These are phyloP conservation scores for Metacarcinus magister DNA, from an alignment of 2,888 invertebrate genomes.

Conservation along the genomic window DNA sequence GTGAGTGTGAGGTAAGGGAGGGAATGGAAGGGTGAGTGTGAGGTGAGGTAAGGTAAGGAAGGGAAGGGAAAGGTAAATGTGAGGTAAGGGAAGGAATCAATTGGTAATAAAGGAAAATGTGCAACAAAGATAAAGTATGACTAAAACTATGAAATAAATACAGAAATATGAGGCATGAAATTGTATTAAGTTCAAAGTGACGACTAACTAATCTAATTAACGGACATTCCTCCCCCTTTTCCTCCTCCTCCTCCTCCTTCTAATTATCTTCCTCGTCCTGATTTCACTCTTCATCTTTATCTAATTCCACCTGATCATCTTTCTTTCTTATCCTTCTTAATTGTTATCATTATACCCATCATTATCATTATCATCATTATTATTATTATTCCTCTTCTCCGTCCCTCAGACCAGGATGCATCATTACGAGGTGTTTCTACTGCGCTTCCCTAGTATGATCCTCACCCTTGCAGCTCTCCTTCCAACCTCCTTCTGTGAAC, in stretches of 20 bases:
- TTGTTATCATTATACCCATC: not conserved
- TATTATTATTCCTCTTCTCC: not conserved
- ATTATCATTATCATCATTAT: not conserved
- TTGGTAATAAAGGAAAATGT: too few species aligned
- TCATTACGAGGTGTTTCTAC: not conserved
- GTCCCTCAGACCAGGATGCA: not conserved
- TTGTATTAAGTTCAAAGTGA: too few species aligned
- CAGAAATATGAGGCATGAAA: too few species aligned
- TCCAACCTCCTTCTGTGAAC: not conserved
- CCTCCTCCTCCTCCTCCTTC: not conserved
- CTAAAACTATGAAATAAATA: too few species aligned
- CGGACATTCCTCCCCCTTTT: too few species aligned
- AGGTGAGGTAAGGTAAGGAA: not conserved
- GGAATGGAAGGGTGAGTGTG: too few species aligned
- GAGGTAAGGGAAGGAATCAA: too few species aligned
- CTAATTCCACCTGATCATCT: not conserved
- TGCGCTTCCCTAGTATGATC: not conserved
- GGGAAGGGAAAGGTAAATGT: too few species aligned
- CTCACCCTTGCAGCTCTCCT: constrained; percentile 27
- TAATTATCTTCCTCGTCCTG: not conserved
- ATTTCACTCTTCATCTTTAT: not conserved
- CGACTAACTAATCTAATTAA: too few species aligned
- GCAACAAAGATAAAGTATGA: too few species aligned
- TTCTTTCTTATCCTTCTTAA: too few species aligned
- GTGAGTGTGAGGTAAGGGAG: not conserved